Evolutionary conservation across 2,113 vertebrate species (phyloP).

Genomic region (Tachysurus vachellii): DNA sequence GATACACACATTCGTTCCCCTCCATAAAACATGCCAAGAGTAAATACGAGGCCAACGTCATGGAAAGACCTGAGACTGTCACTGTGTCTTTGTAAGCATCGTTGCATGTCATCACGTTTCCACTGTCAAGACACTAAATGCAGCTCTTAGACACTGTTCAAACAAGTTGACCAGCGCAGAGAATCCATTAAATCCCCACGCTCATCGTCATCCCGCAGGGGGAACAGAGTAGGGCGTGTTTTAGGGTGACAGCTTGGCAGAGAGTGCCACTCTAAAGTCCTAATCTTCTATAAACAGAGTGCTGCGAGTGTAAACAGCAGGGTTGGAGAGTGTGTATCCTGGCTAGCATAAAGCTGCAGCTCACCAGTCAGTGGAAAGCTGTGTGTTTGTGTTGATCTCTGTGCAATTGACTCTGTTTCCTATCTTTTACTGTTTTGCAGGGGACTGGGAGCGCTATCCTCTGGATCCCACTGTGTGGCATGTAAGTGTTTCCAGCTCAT

Average conservation of each 20-base stretch:
- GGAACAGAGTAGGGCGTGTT: conserved; percentile 26
- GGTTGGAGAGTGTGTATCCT: conserved; percentile 34
- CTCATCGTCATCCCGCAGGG: neutral
- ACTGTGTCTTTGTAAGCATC: conserved; percentile 22
- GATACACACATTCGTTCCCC: neutral
- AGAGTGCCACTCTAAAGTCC: conserved; percentile 12
- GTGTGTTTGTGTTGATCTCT: conserved; percentile 29
- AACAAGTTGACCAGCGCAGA: conserved; percentile 30
- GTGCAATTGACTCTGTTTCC: neutral
- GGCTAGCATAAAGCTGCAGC: conserved; percentile 41
- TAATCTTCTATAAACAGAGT: conserved; percentile 50
- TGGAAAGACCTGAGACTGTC: conserved; percentile 39
- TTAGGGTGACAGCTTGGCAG: conserved; percentile 36
- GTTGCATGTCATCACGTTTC: conserved; percentile 33
- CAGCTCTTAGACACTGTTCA: conserved; percentile 39
- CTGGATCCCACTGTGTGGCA: conserved; percentile 95
- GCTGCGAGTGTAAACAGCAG: conserved; percentile 45
- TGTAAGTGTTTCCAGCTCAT: conserved; percentile 73
- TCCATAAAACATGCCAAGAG: conserved; percentile 39
- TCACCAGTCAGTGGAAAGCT: conserved; percentile 20
- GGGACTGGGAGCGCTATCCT: conserved; percentile 95
- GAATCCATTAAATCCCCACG: conserved; percentile 20
- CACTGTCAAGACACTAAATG: conserved; percentile 42
- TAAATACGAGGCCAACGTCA: conserved; percentile 41
- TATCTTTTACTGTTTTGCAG: conserved; percentile 62